Base-by-base conservation (phyloP, 2,888 invertebrate genomes). In the Metopia argyrocephala region DNA sequence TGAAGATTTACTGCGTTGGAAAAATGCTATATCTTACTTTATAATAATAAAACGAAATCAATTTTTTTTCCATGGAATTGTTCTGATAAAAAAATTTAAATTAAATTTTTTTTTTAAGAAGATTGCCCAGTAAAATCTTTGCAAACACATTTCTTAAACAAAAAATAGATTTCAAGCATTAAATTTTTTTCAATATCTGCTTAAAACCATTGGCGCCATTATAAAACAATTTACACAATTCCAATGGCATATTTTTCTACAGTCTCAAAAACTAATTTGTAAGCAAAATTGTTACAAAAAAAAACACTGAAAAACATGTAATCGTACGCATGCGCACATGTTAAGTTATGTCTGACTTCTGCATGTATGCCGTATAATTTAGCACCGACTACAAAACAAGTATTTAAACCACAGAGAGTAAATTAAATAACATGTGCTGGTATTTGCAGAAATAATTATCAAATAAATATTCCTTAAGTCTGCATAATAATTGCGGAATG, bases 301-400 rank as follows among this genome's bases (percentile, higher is more conserved):
- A 54, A 21, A 18, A 21, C 25, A 15, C 28, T 7, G 38, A 15
- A 9, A 38, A 21, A 28, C 21, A 15, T 15, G 21, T 12, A 45
- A 38, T n/a, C 38, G 15, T 15, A 38, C 57, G 28, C 62, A 62
- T 68, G 70, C 31, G 57, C 70, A 70, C 59, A 59, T 20, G 54
- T 54, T 46, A 31, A 65, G 57, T 23, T 57, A 31, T 50, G 23
- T 50, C 12, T 46, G n/a, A 54, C 52, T 70, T 9, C 15, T 15
- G 38, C 9, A 5, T 28, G 18, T 28, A 20, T 20, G 28, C 38
- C 12, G 9, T 38, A 12, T 18, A 52, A 66, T 66, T 79, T 66
- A 66, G 62, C 75, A 62, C 70, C 28, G 50, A 54, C n/a, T n/a
- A 76, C 45, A 76, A 71, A 66, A 79, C 71, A 64, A 76, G 66